A percentile compares a stretch with the other conserved stretches of the same genome.
These are phyloP conservation scores for Pectinophora gossypiella DNA, from an alignment of 1,140 invertebrate genomes.

Conservation along the genomic window DNA sequence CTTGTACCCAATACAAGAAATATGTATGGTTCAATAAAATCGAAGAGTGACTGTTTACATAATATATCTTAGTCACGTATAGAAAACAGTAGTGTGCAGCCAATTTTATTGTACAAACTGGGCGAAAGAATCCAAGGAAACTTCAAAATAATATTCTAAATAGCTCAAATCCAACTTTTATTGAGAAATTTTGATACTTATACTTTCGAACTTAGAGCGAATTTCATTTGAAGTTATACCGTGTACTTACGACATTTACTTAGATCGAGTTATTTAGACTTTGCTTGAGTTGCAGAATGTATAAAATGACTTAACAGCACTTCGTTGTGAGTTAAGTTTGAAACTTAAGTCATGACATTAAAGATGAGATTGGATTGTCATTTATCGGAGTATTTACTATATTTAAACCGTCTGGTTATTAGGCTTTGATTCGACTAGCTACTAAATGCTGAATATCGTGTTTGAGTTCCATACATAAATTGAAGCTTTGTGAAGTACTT, in stretches of 20 bases:
- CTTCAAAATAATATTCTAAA: conserved; percentile 19
- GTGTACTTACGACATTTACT: too few relatives aligned
- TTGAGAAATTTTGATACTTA: conserved; percentile 16
- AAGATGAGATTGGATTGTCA: too few relatives aligned
- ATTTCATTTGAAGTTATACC: too few relatives aligned
- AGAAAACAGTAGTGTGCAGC: conserved; percentile 38
- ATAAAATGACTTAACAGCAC: too few relatives aligned
- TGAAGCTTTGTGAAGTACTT: too few relatives aligned
- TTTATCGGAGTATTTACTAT: too few relatives aligned
- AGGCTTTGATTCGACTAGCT: conserved; percentile 50
- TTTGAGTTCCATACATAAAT: conserved; percentile 47
- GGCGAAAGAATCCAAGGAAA: conserved; percentile 53
- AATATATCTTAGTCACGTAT: conserved; percentile 36
- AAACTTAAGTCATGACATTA: too few relatives aligned
- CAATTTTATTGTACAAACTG: conserved; percentile 64
- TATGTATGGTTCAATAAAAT: conserved; percentile 47
- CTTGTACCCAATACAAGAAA: conserved; percentile 36
- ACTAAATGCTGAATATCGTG: conserved; percentile 46
- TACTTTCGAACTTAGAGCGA: too few relatives aligned
- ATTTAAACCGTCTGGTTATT: too few relatives aligned
- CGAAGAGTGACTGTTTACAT: conserved; percentile 36
- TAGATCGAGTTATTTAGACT: too few relatives aligned
- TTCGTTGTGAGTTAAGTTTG: too few relatives aligned
- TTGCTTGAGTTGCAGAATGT: too few relatives aligned
- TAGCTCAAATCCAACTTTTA: not conserved